Evolutionary conservation across 2,113 vertebrate genomes (phyloP).

Genomic region (Struthidea cinerea): DNA sequence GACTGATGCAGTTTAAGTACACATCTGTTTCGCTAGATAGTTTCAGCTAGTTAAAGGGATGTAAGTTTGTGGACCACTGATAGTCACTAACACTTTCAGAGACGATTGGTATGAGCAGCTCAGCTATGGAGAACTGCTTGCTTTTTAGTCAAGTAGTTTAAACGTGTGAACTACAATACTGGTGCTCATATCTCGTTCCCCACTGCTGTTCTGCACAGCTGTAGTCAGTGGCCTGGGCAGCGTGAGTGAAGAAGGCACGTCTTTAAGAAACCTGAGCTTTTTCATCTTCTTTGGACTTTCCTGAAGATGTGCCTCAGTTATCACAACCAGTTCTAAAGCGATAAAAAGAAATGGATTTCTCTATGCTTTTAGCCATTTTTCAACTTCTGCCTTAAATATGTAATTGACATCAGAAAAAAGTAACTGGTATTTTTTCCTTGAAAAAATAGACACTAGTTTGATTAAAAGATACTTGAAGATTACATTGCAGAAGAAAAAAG

Average conservation of each 20-base stretch:
- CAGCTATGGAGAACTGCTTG: not conserved
- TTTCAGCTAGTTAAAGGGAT: not conserved
- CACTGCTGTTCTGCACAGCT: not conserved
- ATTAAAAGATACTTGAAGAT: not conserved
- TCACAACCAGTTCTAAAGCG: not conserved
- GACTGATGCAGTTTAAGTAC: not conserved
- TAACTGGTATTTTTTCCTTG: not conserved
- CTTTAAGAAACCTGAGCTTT: not conserved
- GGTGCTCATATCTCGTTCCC: rapidly evolving
- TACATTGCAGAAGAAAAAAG: not conserved
- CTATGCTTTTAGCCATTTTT: not conserved
- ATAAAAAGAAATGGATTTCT: not conserved
- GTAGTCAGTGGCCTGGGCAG: not conserved
- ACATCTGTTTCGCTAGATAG: not conserved
- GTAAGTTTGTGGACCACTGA: not conserved
- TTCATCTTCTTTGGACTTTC: not conserved
- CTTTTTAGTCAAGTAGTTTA: not conserved
- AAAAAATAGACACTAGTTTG: not conserved
- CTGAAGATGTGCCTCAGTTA: not conserved
- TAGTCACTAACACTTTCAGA: not conserved
- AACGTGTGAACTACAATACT: rapidly evolving
- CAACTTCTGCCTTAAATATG: not conserved
- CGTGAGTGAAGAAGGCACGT: rapidly evolving
- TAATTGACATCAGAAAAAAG: not conserved
- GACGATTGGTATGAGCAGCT: not conserved